Evolutionary conservation across 2,888 invertebrate species (phyloP).

Genomic region (Galeopsomyia nigrocyanea): DNA sequence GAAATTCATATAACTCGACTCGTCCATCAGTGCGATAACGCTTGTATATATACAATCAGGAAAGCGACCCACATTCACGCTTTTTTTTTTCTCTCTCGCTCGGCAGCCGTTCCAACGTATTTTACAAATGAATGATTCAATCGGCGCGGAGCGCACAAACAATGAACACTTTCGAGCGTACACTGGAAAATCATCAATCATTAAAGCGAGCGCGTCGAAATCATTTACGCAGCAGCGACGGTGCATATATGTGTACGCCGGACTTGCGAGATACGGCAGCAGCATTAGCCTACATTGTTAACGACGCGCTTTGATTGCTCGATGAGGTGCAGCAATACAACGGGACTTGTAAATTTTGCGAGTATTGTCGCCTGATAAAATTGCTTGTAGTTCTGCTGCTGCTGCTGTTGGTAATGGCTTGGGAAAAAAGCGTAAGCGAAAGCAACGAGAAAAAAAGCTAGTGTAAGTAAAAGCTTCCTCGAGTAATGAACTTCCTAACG

Average conservation of each 20-base stretch:
- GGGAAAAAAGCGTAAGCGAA: background rate
- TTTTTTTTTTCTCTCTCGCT: conserved; percentile 1
- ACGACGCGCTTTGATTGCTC: conserved; percentile 54
- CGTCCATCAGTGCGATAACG: conserved; percentile 18
- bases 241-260: background rate
- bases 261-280: background rate
- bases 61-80: conserved; percentile 11
- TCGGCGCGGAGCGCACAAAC: conserved; percentile 10
- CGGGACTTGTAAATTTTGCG: conserved; percentile 49
- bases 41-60: conserved; percentile 9
- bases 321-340: conserved; percentile 5
- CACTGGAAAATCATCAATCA: conserved; percentile 44
- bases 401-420: conserved; percentile 3
- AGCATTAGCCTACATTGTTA: conserved; percentile 53
- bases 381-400: conserved; percentile 29
- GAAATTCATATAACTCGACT: too few relatives aligned
- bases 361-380: conserved; percentile 21
- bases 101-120: conserved; percentile 3
- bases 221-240: background rate
- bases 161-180: conserved; percentile 16
- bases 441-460: too few relatives aligned
- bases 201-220: conserved; percentile 32
- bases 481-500: conserved; percentile 5
- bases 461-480: too few relatives aligned
- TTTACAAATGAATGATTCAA: conserved; percentile 36